phyloP scores from a whole-genome alignment of 2,888 invertebrate genomes.

The Mongoloraphidia duomilia region DNA sequence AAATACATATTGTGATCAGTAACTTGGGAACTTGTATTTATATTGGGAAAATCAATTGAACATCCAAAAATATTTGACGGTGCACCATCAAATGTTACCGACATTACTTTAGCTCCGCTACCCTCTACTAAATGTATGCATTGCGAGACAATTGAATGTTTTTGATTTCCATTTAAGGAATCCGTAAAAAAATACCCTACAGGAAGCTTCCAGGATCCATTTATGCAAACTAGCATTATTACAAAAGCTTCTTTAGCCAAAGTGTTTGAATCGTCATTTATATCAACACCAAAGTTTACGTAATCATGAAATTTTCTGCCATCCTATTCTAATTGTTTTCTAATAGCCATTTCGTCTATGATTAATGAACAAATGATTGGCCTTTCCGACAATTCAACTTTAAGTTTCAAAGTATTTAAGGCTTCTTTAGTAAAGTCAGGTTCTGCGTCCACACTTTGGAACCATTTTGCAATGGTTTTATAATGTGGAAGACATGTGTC shows the following conservation, averaged over 20 bases:
- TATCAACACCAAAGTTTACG: slow-evolving; percentile 17
- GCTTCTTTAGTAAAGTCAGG: slow-evolving; percentile 21
- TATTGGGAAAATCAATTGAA: no score
- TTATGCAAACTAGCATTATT: slow-evolving; percentile 16
- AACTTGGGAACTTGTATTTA: no score
- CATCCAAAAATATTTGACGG: no score
- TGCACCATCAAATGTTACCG: no score
- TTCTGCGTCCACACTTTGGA: slow-evolving; percentile 18
- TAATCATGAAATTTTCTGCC: slow-evolving; percentile 20
- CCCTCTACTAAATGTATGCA: no score
- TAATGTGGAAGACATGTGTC: no score
- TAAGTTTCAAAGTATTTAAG: slow-evolving; percentile 14
- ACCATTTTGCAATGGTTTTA: no score
- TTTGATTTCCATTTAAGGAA: no score
- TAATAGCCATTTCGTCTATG: slow-evolving; percentile 20
- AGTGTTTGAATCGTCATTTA: slow-evolving; percentile 13
- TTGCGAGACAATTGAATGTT: no score
- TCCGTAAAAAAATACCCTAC: no score
- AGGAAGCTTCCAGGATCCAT: slow-evolving; percentile 17
- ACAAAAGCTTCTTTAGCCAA: slow-evolving; percentile 19
- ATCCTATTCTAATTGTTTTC: slow-evolving; percentile 19
- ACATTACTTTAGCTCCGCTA: no score
- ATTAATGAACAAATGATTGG: slow-evolving; percentile 11
- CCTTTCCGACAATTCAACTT: slow-evolving; percentile 7
- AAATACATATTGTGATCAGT: slow-evolving; percentile 5